Evolutionary conservation across 1,140 invertebrate species (phyloP), one percentile per base, ranked within the genome.

Genomic region (Calosoma granatense): DNA sequence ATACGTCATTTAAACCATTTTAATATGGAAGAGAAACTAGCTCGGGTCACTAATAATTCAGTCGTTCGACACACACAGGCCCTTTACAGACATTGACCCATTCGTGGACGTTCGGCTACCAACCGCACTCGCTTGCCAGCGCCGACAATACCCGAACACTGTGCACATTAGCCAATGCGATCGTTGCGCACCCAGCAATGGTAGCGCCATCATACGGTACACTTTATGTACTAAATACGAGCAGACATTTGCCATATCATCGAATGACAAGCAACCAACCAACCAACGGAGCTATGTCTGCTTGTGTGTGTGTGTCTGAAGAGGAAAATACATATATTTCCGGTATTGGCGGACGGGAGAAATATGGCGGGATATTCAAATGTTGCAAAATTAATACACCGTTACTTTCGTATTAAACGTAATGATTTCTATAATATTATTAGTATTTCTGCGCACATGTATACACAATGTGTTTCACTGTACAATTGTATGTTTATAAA

Each of bases 41-140:
- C 65, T 71, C 78, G 76, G 76, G 77, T 78, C 78, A 80, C 78
- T 78, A 76, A 77, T 77, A 76, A 77, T 82, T 81, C 80, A 78
- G 78, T 81, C 79, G 77, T 79, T 47, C n/a, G n/a, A n/a, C n/a
- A n/a, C n/a, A n/a, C n/a, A 47, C 41, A 47, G 41, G 41, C 41
- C 41, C 41, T 47, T 47, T 47, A 74, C 80, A 80, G 82, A 82
- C 81, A 83, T 84, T 82, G 77, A 80, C 81, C 78, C 74, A 74
- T 77, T 83, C 81, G 81, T 72, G 61, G 57, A 63, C 70, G 65
- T 68, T 74, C 74, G 73, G 6, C 20, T 53, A n/a, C 60, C 60
- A 59, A 62, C 65, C 60, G 55, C 43, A 59, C 61, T 66, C 69
- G 69, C 65, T 63, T 62, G 22, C 56, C 51, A 57, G 59, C 54